Conservation (phyloP, 2,113 vertebrate species). For the Rhinopomastus cyanomelas region DNA sequence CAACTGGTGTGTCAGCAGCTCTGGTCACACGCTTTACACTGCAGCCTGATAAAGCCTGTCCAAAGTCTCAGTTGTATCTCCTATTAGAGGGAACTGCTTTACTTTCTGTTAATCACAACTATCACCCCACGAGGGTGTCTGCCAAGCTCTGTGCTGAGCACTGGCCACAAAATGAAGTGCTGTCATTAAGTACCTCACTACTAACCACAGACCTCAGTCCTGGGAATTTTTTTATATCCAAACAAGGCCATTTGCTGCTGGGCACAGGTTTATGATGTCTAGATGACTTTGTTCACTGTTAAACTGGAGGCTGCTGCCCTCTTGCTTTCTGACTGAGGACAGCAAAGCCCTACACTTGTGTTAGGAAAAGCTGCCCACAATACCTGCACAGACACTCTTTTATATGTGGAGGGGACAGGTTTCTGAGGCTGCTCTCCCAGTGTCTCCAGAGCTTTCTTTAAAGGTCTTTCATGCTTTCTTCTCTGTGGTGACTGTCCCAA, state of each 20-base stretch:
- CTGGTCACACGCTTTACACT: not conserved
- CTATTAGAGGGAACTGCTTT: not conserved
- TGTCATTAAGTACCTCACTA: not conserved
- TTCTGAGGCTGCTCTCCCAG: not conserved
- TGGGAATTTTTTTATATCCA: not conserved
- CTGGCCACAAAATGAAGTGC: not conserved
- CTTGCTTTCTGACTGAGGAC: not conserved
- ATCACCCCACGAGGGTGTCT: not conserved
- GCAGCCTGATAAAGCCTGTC: not conserved
- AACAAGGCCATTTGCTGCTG: not conserved
- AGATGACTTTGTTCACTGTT: not conserved
- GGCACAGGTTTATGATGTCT: not conserved
- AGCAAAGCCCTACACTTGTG: not conserved
- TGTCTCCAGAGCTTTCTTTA: not conserved
- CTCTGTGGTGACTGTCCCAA: not conserved
- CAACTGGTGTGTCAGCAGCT: not conserved
- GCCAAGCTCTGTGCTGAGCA: not conserved
- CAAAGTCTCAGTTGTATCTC: not conserved
- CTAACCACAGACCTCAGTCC: not conserved
- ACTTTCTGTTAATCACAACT: not conserved
- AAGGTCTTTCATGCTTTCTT: not conserved
- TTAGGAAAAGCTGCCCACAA: not conserved
- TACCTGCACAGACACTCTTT: not conserved
- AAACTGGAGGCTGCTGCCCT: constrained; percentile 39
- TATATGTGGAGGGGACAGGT: not conserved